A percentile compares a stretch with the other conserved stretches of the same genome.
phyloP scores from a whole-genome alignment of 1,140 invertebrate genomes.

The Chrysoperla carnea region DNA sequence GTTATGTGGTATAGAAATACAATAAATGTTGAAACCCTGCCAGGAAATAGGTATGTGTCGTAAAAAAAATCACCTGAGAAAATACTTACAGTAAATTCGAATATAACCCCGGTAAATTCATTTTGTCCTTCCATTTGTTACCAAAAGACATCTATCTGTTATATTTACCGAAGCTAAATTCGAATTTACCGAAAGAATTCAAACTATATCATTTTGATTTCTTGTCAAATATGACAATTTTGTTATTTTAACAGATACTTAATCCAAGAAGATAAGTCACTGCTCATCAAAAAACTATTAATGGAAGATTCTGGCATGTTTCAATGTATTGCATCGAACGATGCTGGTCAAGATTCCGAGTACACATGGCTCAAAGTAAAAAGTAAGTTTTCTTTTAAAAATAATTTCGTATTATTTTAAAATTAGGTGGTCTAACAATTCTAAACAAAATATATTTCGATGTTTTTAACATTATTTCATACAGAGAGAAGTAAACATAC shows the following conservation, averaged over 20 bases:
- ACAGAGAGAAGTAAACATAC: background rate
- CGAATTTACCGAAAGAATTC: no score
- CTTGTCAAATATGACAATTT: background rate
- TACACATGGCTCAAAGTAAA: conserved; percentile 89
- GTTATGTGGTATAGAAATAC: conserved; percentile 68
- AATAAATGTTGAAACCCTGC: conserved; percentile 25
- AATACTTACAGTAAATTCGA: conserved; percentile 2
- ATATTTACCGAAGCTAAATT: background rate
- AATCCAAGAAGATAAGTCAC: conserved; percentile 58
- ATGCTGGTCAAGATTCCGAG: conserved; percentile 73
- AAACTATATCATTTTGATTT: no score
- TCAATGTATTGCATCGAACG: conserved; percentile 82
- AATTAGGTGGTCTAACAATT: background rate
- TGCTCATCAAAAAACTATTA: conserved; percentile 65
- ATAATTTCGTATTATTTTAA: background rate
- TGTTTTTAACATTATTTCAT: background rate
- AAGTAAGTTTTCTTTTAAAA: conserved; percentile 53
- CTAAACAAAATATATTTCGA: background rate
- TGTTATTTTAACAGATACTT: conserved; percentile 33
- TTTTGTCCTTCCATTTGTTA: background rate
- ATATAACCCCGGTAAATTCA: background rate
- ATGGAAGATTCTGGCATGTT: conserved; percentile 86
- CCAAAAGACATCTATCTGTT: background rate
- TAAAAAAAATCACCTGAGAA: background rate
- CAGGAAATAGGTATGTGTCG: conserved; percentile 20